A percentile compares a stretch with the other conserved stretches of the same genome.
phyloP scores from a whole-genome alignment of 2,113 vertebrate genomes.

The Sturnira hondurensis region DNA sequence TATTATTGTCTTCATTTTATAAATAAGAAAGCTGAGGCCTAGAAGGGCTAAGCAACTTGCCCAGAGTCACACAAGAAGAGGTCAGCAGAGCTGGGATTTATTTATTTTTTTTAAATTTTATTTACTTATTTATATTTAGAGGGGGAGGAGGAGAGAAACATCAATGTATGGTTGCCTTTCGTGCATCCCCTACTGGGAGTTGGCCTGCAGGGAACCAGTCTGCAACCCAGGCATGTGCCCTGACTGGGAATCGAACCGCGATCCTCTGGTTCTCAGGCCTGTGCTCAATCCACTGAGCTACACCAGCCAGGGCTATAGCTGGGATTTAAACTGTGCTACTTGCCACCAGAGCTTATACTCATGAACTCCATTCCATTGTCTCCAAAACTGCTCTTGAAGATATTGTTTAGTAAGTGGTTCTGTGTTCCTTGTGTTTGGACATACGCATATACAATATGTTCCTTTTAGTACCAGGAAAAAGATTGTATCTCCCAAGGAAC shows the following conservation, averaged over 20 bases:
- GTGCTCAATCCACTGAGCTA: no score
- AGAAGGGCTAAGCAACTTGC: not conserved
- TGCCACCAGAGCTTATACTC: not conserved
- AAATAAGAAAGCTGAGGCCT: not conserved
- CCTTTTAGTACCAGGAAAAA: constrained; percentile 65
- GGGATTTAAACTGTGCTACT: not conserved
- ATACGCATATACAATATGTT: constrained; percentile 50
- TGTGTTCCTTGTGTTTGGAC: constrained; percentile 43
- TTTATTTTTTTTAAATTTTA: no score
- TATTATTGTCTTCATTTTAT: not conserved
- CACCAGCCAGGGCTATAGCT: no score
- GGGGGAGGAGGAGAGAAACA: no score
- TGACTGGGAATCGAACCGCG: no score
- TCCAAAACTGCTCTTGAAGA: constrained; percentile 11
- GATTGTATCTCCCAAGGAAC: constrained; percentile 53
- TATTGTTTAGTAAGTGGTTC: not conserved
- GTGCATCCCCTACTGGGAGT: no score
- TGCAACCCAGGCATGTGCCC: no score
- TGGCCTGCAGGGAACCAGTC: no score
- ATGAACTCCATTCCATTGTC: not conserved
- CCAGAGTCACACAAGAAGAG: not conserved
- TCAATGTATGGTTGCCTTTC: no score
- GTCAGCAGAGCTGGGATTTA: not conserved
- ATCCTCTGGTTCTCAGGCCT: no score
- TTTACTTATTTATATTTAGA: no score